Conservation (phyloP, 2,113 vertebrate genomes). For the Limnothrissa miodon region DNA sequence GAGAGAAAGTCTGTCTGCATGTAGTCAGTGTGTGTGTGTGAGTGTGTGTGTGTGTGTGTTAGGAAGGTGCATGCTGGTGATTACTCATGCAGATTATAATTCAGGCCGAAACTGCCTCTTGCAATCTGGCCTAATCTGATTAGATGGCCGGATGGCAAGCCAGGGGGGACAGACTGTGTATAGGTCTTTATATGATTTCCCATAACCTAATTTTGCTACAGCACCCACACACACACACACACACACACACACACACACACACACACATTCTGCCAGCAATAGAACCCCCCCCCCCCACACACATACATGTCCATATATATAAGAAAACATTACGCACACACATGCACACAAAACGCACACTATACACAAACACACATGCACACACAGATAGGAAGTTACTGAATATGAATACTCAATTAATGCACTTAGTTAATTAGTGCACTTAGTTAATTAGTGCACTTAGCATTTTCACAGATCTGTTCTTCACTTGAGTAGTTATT, state of each 20-base stretch:
- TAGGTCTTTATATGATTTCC: slow-evolving; percentile 61
- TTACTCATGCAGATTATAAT: neutral
- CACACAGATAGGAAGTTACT: no score
- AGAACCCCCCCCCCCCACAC: neutral
- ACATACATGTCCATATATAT: neutral
- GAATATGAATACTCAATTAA: no score
- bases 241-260: neutral
- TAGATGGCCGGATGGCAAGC: slow-evolving; percentile 51
- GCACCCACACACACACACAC: slow-evolving; percentile 34
- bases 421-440: no score
- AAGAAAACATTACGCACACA: no score
- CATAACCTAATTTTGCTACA: slow-evolving; percentile 56
- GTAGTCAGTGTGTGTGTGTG: neutral
- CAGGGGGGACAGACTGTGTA: slow-evolving; percentile 45
- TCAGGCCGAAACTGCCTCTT: neutral
- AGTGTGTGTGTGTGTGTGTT: neutral
- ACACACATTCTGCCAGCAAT: neutral
- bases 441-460: no score
- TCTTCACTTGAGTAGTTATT: no score
- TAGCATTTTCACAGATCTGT: no score
- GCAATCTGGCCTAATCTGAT: slow-evolving; percentile 60
- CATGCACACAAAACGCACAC: no score
- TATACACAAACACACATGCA: no score
- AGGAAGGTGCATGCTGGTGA: neutral
- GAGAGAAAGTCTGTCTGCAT: no score